Base-by-base conservation (phyloP, 64 coral and sea anemone genomes). In the Orbicella faveolata region DNA sequence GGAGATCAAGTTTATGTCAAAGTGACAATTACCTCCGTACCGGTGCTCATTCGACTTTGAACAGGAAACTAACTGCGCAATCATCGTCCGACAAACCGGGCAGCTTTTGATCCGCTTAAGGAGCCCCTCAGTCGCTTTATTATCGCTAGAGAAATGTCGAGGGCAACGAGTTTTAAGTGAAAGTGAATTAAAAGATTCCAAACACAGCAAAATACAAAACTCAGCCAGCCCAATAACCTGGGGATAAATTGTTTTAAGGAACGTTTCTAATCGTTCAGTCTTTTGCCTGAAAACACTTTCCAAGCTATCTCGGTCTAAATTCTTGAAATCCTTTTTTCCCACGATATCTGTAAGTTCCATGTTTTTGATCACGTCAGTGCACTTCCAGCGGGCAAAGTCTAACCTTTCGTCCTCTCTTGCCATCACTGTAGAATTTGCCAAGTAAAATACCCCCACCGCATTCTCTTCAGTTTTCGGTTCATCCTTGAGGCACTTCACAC, bases 181-280 rank as follows among this genome's bases (percentile, higher is more conserved):
- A 0, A 1, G 0, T 23, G 20, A n/a, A 48, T 48, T 0, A n/a
- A n/a, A n/a, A n/a, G n/a, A n/a, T 7, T 54, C 7, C 48, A 79
- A 20, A 25, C 76, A 21, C 41, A n/a, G 2, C 15, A 4, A 36
- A 30, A 63, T 64, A 64, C 57, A 83, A 64, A n/a, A 83, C 53
- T 83, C 79, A 30, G 61, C 52, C 15, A 83, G 35, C 7, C 41
- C 72, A 14, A 74, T 74, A 9, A 87, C 66, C 35, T 89, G 87
- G 41, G 87, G 87, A 25, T 78, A 66, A 78, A 89, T 25, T 20
- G 67, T 16, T 34, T 33, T 78, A 39, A 83, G 2, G 10, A 83
- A 83, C 4, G 10, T 83, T 36, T 83, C 79, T 65, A 83, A 9
- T 17, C 59, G 57, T 83, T 83, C 13, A 64, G 35, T 36, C 64